Evolutionary conservation across 2,797 vertebrate species (phyloP).

Genomic region (Hyperoplus immaculatus): DNA sequence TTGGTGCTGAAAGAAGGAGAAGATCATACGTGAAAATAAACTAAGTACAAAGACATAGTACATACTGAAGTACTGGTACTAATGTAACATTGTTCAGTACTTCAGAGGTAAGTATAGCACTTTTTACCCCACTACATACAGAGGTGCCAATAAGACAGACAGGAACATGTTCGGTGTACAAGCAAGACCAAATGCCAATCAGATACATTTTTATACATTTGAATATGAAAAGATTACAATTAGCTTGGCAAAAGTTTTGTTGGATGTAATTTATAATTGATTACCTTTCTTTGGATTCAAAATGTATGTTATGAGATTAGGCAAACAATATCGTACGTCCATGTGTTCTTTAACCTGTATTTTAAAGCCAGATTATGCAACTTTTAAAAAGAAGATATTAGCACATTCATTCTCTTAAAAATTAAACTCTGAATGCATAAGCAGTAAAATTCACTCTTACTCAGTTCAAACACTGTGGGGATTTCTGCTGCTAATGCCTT

Average conservation of each 20-base stretch:
- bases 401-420: background rate
- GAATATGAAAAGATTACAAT: too few species aligned
- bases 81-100: background rate
- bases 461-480: background rate
- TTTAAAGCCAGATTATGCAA: background rate
- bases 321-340: background rate
- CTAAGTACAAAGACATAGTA: background rate
- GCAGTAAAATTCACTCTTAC: background rate
- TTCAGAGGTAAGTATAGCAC: background rate
- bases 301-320: too few species aligned
- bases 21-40: background rate
- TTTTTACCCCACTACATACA: background rate
- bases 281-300: background rate
- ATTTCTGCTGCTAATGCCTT: background rate
- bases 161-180: too few species aligned
- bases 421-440: background rate
- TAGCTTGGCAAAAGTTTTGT: too few species aligned
- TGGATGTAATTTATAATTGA: too few species aligned
- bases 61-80: background rate
- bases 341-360: background rate
- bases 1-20: constrained; percentile 51
- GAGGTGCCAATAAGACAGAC: background rate
- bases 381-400: background rate
- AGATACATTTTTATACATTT: too few species aligned
- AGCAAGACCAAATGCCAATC: too few species aligned